Conservation (phyloP, 2,888 invertebrate species). For the Aleiodes testaceus region DNA sequence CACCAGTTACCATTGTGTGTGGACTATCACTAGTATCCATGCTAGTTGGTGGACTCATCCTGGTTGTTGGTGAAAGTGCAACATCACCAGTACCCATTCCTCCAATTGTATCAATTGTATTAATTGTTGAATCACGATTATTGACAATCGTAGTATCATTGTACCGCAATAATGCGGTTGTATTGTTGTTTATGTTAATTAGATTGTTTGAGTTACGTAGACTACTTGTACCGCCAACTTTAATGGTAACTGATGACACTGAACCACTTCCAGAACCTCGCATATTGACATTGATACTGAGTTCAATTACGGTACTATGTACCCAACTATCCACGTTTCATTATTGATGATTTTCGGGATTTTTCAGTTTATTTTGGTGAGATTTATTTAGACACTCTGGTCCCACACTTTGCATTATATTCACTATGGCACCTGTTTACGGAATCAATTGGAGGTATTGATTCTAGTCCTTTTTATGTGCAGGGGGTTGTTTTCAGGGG, state of each 20-base stretch:
- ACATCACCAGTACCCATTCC: constrained; percentile 73
- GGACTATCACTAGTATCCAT: constrained; percentile 58
- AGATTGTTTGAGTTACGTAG: constrained; percentile 65
- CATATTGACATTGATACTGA: constrained; percentile 52
- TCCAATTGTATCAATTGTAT: constrained; percentile 51
- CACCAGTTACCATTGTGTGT: constrained; percentile 50
- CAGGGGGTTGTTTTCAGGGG: too few relatives aligned
- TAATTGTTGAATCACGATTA: not conserved
- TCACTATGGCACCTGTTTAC: constrained; percentile 50
- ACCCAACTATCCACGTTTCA: constrained; percentile 45
- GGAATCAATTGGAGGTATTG: too few relatives aligned
- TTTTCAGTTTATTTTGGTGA: constrained; percentile 1
- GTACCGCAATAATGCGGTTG: constrained; percentile 61
- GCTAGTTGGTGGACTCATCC: constrained; percentile 74
- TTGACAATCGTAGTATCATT: constrained; percentile 66
- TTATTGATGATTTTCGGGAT: constrained; percentile 28
- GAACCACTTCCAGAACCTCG: constrained; percentile 55
- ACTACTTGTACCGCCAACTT: constrained; percentile 48
- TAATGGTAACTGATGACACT: constrained; percentile 53
- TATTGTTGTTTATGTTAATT: constrained; percentile 61
- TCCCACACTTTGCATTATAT: too few relatives aligned
- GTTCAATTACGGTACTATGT: constrained; percentile 46
- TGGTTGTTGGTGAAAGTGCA: constrained; percentile 69
- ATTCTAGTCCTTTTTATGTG: too few relatives aligned
- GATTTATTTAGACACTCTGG: constrained; percentile 39